Base-by-base conservation (phyloP, 2,888 invertebrate genomes). In the Pantelozetes paolii region DNA sequence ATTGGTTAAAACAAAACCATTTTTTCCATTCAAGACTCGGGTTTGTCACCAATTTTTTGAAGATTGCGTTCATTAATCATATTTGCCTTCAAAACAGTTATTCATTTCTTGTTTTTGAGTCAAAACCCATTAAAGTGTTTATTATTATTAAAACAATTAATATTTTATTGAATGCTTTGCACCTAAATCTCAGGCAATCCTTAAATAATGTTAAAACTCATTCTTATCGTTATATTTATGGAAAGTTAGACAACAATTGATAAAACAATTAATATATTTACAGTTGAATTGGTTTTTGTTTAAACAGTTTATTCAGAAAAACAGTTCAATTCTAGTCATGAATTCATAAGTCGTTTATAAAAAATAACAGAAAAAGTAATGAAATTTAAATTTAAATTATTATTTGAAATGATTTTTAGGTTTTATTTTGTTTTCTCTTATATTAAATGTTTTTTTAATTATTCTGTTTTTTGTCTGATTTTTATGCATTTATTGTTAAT, bases 21-120 rank as follows among this genome's bases (percentile, higher is more conserved):
- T 42, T 36, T 18, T 62, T n/a, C 62, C 6, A 30, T 32, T 32
- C 3, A 62, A 30, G 30, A 62, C 62, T 32, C 26, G 26, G 62
- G 62, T 23, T 62, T 59, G 59, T 54, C 54, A 54, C 54, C 54
- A 59, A 30, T 28, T 59, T n/a, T n/a, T 59, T 28, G 28, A 59
- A 15, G 26, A 59, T 28, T 59, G 6, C 59, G 20, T 62, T 30
- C 32, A 62, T 57, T 26, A 57, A 8, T 32, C 62, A 62, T 62
- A 62, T 62, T 13, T 62, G 62, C 62, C 62, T 62, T 62, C 28
- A 62, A 57, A 30, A 15, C n/a, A n/a, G 18, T 18, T 62, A 26
- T 62, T 30, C 30, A 18, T 62, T 15, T 59, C 23, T 30, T 13
- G 3, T 62, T 62, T 54, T 54, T 9, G 15, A 54, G 20, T 23